Conservation (phyloP, 2,888 invertebrate species). For the Crocallis elinguaria region DNA sequence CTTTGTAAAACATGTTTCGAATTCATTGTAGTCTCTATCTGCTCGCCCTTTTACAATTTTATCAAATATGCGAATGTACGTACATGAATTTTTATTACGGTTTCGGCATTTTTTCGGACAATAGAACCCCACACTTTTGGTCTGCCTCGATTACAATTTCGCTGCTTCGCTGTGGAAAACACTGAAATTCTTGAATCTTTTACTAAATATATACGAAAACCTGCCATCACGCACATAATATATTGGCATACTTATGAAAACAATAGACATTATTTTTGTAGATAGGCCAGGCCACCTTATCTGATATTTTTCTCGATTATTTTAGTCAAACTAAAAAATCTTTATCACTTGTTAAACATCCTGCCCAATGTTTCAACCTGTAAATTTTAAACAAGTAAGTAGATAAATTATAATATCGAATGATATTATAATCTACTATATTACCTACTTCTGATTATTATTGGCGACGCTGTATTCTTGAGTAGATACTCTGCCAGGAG, state of each 20-base stretch:
- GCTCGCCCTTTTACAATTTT: slow-evolving; percentile 11
- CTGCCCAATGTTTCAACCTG: no score
- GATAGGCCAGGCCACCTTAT: no score
- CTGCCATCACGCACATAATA: not conserved
- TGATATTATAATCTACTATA: no score
- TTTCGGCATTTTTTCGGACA: slow-evolving; percentile 43
- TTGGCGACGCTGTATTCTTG: no score
- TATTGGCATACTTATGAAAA: not conserved
- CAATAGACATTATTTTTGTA: not conserved
- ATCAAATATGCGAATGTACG: slow-evolving; percentile 20
- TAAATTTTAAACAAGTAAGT: no score
- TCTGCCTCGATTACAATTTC: slow-evolving; percentile 43
- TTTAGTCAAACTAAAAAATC: no score
- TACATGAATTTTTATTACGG: slow-evolving; percentile 43
- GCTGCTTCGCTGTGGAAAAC: slow-evolving; percentile 45
- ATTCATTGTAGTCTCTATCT: not conserved
- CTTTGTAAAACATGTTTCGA: slow-evolving; percentile 9
- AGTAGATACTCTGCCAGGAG: no score
- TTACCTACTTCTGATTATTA: no score
- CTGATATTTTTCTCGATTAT: no score
- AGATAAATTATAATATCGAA: no score
- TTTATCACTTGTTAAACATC: no score
- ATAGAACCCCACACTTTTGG: slow-evolving; percentile 40
- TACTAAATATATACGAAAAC: slow-evolving; percentile 37
- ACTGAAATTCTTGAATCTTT: slow-evolving; percentile 42